phyloP scores from a whole-genome alignment of 2,113 vertebrate species.

The Nettapus auritus region DNA sequence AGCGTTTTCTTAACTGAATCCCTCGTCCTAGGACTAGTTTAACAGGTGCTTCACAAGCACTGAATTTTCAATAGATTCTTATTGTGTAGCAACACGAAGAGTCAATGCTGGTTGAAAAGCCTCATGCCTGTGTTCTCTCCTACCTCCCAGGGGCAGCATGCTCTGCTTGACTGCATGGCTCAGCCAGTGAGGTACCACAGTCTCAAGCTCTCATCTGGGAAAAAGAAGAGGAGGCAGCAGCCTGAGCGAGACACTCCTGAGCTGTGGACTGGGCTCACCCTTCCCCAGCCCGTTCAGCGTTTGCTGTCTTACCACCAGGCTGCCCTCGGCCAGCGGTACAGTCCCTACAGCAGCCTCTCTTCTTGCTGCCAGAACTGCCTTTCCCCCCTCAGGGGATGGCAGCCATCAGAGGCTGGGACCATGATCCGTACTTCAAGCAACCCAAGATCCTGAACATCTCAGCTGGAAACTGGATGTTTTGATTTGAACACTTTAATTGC shows the following conservation, averaged over 20 bases:
- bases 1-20: not conserved
- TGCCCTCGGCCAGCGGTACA: fast-evolving
- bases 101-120: no score
- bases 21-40: not conserved
- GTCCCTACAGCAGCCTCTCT: fast-evolving
- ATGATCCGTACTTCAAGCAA: not conserved
- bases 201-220: not conserved
- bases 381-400: fast-evolving
- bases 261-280: fast-evolving
- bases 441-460: not conserved
- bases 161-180: fast-evolving
- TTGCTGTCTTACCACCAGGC: not conserved
- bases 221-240: not conserved
- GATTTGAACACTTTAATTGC: not conserved
- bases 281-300: no score
- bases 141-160: not conserved
- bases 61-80: not conserved
- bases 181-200: not conserved
- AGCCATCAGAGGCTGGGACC: not conserved
- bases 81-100: not conserved
- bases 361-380: not conserved
- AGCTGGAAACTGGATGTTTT: not conserved
- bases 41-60: not conserved
- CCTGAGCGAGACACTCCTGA: fast-evolving
- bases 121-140: not conserved